Percentiles rank a stretch among this genome's conserved stretches.
Evolutionary conservation across 92 coral and sea anemone species (phyloP).

Genomic region (Plumapathes pennacea): DNA sequence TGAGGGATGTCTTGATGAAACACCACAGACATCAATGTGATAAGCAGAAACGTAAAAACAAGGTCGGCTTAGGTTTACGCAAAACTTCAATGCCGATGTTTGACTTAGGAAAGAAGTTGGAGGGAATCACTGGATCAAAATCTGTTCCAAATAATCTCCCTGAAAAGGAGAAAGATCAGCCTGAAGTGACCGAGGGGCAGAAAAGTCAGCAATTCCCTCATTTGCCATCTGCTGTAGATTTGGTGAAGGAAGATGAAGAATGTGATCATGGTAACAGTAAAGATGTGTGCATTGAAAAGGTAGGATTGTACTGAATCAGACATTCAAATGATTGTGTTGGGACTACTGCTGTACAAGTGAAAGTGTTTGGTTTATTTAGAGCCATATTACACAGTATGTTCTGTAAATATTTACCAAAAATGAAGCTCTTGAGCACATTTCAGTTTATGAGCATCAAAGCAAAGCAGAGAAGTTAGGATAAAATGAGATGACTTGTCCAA

Average conservation of each 20-base stretch:
- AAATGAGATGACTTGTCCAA: no score
- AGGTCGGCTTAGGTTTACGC: conserved; percentile 36
- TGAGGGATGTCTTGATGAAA: conserved; percentile 68
- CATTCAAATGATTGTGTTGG: no score
- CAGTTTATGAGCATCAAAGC: no score
- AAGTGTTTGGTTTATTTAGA: no score
- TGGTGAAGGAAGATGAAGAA: conserved; percentile 65
- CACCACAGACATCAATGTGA: conserved; percentile 78
- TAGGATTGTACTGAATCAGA: no score
- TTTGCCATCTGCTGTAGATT: conserved; percentile 93
- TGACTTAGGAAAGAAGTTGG: conserved; percentile 35
- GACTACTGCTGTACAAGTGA: no score
- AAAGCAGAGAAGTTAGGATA: no score
- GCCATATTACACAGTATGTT: no score
- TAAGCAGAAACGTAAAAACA: conserved; percentile 49
- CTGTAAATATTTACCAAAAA: no score
- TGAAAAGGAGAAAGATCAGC: conserved; percentile 28
- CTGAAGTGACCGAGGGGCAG: conserved; percentile 35
- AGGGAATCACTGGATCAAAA: conserved; percentile 39
- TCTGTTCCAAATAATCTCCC: conserved; percentile 59
- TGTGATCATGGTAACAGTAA: no score
- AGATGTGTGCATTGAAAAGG: no score
- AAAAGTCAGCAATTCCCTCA: conserved; percentile 56
- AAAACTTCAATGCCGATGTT: conserved; percentile 54
- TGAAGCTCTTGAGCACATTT: no score